Percentiles rank a stretch among this genome's conserved stretches.
phyloP scores from a whole-genome alignment of 2,888 invertebrate genomes.

The Scaptomyza cyrtandrae region DNA sequence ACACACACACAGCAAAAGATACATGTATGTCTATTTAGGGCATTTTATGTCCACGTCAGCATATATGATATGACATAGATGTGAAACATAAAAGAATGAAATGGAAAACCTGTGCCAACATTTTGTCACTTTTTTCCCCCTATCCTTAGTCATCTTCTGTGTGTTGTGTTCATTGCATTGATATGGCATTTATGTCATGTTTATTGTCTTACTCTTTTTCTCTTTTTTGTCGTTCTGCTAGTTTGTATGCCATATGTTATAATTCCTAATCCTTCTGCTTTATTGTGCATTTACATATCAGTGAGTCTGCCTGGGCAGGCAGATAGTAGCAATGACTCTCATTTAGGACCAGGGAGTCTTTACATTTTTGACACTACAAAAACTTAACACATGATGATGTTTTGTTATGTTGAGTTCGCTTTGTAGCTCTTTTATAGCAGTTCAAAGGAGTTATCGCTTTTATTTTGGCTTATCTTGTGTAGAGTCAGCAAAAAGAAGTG shows the following conservation, averaged over 20 bases:
- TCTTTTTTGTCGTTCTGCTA: conserved; percentile 7
- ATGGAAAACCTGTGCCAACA: conserved; percentile 74
- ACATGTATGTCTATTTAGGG: conserved; percentile 31
- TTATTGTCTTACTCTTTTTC: conserved; percentile 36
- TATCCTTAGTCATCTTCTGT: conserved; percentile 18
- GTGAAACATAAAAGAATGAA: conserved; percentile 38
- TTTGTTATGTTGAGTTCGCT: conserved; percentile 18
- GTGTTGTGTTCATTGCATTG: conserved; percentile 51
- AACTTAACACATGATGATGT: conserved; percentile 23
- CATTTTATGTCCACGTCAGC: conserved; percentile 57
- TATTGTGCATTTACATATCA: conserved; percentile 75
- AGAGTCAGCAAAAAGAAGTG: conserved; percentile 47
- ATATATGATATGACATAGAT: conserved; percentile 48
- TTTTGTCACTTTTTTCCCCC: conserved; percentile 67
- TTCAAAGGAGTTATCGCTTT: conserved; percentile 40
- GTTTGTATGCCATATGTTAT: conserved; percentile 41
- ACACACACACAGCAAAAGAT: neutral
- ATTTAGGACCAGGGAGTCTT: conserved; percentile 26
- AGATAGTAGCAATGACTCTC: conserved; percentile 24
- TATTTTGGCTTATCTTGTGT: conserved; percentile 21
- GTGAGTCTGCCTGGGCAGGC: conserved; percentile 8
- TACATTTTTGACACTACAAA: conserved; percentile 36
- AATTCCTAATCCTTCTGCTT: conserved; percentile 77
- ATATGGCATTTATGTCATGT: conserved; percentile 54
- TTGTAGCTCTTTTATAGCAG: conserved; percentile 21